These are phyloP conservation scores for Drosophila falleni DNA, from an alignment of 2,888 invertebrate species.

Conservation along the genomic window DNA sequence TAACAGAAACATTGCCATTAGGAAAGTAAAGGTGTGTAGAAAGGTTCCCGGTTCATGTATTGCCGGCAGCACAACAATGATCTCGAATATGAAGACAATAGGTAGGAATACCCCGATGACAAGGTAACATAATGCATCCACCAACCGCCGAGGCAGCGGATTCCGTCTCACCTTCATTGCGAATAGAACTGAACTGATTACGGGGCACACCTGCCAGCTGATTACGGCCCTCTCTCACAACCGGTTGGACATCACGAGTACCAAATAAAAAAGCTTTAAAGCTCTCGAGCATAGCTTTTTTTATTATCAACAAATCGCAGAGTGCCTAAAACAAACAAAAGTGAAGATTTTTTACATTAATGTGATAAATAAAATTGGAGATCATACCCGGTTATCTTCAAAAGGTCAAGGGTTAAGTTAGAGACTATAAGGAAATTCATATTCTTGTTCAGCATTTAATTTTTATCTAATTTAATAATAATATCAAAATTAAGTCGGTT, in stretches of 20 bases:
- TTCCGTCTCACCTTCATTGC: conserved; percentile 65
- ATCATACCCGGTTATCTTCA: background rate
- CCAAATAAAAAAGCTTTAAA: conserved; percentile 24
- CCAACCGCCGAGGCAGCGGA: conserved; percentile 59
- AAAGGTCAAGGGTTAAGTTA: background rate
- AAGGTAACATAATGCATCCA: conserved; percentile 81
- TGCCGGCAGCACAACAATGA: conserved; percentile 91
- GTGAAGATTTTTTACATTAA: background rate
- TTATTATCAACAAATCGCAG: conserved; percentile 18
- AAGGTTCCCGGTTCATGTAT: conserved; percentile 87
- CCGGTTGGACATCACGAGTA: conserved; percentile 48
- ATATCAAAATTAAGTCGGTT: background rate
- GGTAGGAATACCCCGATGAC: conserved; percentile 82
- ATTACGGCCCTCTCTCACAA: conserved; percentile 14
- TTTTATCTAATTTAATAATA: background rate
- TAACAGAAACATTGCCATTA: conserved; percentile 90
- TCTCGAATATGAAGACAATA: conserved; percentile 83
- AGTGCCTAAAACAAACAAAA: background rate
- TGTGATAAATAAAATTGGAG: background rate
- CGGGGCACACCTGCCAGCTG: background rate
- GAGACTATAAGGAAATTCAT: background rate
- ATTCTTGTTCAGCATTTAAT: background rate
- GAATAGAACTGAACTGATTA: conserved; percentile 23
- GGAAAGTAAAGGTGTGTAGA: conserved; percentile 87
- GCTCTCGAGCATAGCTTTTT: conserved; percentile 7